phyloP scores from a whole-genome alignment of 1,140 invertebrate species.

The Sipha flava region DNA sequence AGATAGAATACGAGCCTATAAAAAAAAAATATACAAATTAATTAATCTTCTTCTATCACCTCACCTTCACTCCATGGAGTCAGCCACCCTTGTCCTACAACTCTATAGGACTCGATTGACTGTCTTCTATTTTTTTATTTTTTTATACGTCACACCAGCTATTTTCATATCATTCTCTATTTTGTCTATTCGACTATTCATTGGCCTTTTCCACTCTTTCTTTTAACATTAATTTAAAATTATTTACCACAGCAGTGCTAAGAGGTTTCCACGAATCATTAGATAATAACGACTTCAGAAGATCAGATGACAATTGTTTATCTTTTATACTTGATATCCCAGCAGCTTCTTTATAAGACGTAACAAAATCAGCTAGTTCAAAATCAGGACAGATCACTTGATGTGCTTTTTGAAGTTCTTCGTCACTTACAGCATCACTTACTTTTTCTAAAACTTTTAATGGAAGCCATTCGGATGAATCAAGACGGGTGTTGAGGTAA shows the following conservation, averaged over 20 bases:
- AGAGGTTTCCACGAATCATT: not conserved
- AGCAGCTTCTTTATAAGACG: no score
- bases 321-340: not conserved
- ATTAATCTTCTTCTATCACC: no score
- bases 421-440: not conserved
- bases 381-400: not conserved
- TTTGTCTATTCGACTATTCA: no score
- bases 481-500: not conserved
- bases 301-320: not conserved
- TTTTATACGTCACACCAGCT: no score
- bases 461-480: not conserved
- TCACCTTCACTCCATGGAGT: no score
- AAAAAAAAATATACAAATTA: no score
- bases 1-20: no score
- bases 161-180: no score
- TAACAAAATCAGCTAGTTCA: not conserved
- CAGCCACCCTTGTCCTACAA: no score
- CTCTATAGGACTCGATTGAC: no score
- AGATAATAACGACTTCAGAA: not conserved
- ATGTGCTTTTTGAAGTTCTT: not conserved
- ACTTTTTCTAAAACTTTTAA: not conserved
- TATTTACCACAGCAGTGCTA: not conserved
- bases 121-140: no score
- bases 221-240: not conserved
- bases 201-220: no score